phyloP scores from a whole-genome alignment of 2,113 vertebrate species.

The Larimichthys crocea region DNA sequence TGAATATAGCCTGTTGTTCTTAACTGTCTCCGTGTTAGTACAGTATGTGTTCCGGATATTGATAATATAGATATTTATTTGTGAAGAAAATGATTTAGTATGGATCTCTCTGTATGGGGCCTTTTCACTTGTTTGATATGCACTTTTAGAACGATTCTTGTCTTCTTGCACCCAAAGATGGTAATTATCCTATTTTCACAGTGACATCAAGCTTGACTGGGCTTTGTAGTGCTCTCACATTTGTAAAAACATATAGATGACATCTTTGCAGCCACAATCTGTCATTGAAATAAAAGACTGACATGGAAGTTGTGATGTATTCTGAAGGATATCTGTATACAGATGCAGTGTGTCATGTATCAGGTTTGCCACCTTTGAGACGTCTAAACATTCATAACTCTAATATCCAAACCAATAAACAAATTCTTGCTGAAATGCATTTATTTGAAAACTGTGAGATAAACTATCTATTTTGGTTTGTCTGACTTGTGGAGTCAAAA shows the following conservation, averaged over 20 bases:
- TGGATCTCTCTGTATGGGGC: conserved; percentile 22
- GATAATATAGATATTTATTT: conserved; percentile 27
- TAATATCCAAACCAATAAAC: conserved; percentile 20
- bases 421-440: conserved; percentile 54
- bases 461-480: conserved; percentile 63
- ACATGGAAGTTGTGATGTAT: background rate
- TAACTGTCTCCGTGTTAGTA: conserved; percentile 7
- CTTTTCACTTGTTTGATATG: conserved; percentile 47
- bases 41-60: conserved; percentile 26
- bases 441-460: conserved; percentile 71
- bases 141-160: conserved; percentile 49
- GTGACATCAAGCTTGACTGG: conserved; percentile 27
- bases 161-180: conserved; percentile 22
- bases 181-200: conserved; percentile 19
- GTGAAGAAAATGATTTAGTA: conserved; percentile 30
- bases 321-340: background rate
- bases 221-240: conserved; percentile 39
- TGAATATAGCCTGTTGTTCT: conserved; percentile 19
- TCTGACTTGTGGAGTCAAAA: conserved; percentile 43
- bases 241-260: conserved; percentile 30
- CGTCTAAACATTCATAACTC: background rate
- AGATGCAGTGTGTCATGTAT: background rate
- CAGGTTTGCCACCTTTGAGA: background rate
- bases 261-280: conserved; percentile 29
- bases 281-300: conserved; percentile 39